Evolutionary conservation across 2,888 invertebrate genomes (phyloP), one percentile per base, ranked within the genome.

Genomic region (Acrobeloides nanus): DNA sequence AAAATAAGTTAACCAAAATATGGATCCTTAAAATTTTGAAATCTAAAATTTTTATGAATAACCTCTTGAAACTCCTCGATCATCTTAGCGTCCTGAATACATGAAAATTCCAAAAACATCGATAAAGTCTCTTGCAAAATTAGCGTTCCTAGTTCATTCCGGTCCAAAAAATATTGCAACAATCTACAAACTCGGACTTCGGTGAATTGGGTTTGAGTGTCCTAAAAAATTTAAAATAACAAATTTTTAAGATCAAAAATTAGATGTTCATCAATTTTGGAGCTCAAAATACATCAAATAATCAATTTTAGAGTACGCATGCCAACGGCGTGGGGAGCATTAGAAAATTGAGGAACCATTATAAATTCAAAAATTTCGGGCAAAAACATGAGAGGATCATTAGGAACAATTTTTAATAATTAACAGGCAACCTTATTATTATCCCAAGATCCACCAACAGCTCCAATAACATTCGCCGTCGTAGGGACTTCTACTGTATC

Each of bases 81-180:
- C 2, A 59, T 17, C 3, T 53, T 38, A 12, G 5, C 12, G 26
- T 60, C 59, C 4, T 46, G 38, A 10, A 32, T 18, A 38, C 59
- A 60, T 8, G 48, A 54, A 18, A 40, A 74, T 27, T 76, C 81
- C 74, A 87, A 84, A 44, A 88, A 84, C 71, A 87, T 84, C 62
- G 83, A 82, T 25, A 87, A 79, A 51, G 86, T 83, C 64, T 81
- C 82, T 68, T 86, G 85, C 55, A 87, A 75, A 52, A 87, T 84
- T 4, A 82, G 81, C 32, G 83, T 82, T 5, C 87, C 87, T 47
- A 89, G 85, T 74, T 88, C 87, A 8, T 84, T 84, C 74, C 87
- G 86, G 74, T 89, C 89, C 51, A 89, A 78, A 38, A 89, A 77
- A 35, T 86, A 86, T 21, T 87, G 83, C 61, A 89, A 79, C 47